Conservation (phyloP, 1,140 invertebrate species). For the Oncopeltus fasciatus region DNA sequence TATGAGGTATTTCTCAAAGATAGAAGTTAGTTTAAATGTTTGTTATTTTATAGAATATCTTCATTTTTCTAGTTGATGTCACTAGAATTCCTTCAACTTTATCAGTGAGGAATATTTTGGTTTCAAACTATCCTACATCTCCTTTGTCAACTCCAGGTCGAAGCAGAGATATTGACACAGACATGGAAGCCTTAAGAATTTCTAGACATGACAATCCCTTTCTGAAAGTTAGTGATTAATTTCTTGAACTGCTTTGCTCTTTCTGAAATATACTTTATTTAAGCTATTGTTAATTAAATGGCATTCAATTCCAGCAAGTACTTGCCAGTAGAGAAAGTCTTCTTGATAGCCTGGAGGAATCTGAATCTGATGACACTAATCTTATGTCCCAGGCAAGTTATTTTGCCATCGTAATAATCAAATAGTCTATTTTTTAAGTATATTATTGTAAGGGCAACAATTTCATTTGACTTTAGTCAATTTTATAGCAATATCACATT, state of each 20-base stretch:
- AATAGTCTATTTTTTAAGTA: too few species aligned
- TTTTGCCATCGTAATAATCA: too few species aligned
- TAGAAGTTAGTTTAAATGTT: neutral
- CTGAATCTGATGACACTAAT: slow-evolving; percentile 57
- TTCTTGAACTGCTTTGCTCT: neutral
- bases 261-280: neutral
- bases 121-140: slow-evolving; percentile 33
- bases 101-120: slow-evolving; percentile 35
- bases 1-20: neutral
- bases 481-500: too few species aligned
- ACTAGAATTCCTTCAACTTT: slow-evolving; percentile 36
- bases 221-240: slow-evolving; percentile 40
- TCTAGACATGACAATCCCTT: slow-evolving; percentile 72
- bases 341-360: slow-evolving; percentile 51
- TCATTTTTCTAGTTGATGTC: slow-evolving; percentile 14
- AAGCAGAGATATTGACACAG: slow-evolving; percentile 62
- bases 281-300: slow-evolving; percentile 1
- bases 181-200: slow-evolving; percentile 63
- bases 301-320: slow-evolving; percentile 39
- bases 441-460: neutral
- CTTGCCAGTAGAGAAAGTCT: slow-evolving; percentile 60
- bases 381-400: slow-evolving; percentile 52
- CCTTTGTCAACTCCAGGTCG: slow-evolving; percentile 51
- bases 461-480: too few species aligned
- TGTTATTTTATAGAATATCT: neutral